Percentiles rank a stretch among this genome's conserved stretches.
These are phyloP conservation scores for Porites lutea DNA, from an alignment of 64 coral and sea anemone species.

Conservation along the genomic window DNA sequence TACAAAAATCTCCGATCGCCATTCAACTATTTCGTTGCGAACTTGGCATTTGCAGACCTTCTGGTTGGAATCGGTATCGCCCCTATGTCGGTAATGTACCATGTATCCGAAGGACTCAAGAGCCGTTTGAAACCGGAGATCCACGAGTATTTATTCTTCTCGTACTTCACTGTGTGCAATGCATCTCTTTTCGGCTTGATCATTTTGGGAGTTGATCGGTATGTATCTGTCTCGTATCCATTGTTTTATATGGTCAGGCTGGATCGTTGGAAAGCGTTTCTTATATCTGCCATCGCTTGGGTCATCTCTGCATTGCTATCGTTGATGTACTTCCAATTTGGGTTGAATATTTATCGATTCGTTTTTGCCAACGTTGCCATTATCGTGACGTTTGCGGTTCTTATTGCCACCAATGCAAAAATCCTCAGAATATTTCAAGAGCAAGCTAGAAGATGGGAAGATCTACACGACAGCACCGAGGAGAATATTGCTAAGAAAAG, in stretches of 20 bases:
- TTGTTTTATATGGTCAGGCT: constrained; percentile 5
- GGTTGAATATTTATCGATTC: constrained; percentile 21
- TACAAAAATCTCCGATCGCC: constrained; percentile 56
- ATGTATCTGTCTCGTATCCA: constrained; percentile 13
- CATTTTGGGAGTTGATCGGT: constrained; percentile 77
- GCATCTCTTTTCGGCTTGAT: constrained; percentile 76
- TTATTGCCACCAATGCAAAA: constrained; percentile 71
- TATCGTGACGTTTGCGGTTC: constrained; percentile 61
- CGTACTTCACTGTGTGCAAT: too few relatives aligned
- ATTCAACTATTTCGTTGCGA: constrained; percentile 62
- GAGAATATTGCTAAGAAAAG: constrained; percentile 61
- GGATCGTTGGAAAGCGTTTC: neutral
- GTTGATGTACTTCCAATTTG: constrained; percentile 20
- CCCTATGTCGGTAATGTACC: constrained; percentile 47
- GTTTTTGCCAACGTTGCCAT: constrained; percentile 72
- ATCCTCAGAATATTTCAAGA: constrained; percentile 64
- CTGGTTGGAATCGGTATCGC: constrained; percentile 28
- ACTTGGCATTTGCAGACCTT: constrained; percentile 45
- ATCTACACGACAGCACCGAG: constrained; percentile 42
- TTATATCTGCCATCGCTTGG: neutral
- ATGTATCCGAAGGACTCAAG: constrained; percentile 20
- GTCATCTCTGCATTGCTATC: constrained; percentile 26
- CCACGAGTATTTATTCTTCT: too few relatives aligned
- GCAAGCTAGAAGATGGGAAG: constrained; percentile 51
- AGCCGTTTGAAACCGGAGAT: too few relatives aligned